Base-by-base conservation (phyloP, 2,113 vertebrate genomes). In the Neoarius graeffei region DNA sequence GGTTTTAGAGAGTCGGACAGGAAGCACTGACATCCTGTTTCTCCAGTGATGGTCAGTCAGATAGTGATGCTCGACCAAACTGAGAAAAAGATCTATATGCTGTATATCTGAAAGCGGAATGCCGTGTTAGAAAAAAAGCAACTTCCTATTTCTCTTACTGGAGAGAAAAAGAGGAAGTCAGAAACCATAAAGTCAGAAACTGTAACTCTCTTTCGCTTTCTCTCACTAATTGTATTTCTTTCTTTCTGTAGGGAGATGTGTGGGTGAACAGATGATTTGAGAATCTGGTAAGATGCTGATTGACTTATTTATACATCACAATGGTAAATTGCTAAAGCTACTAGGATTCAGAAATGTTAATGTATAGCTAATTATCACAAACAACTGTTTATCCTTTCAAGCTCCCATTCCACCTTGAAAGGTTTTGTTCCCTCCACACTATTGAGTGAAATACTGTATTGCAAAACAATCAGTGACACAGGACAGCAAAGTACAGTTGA, bases 21-120 rank as follows among this genome's bases (percentile, higher is more conserved):
- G 95, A 96, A 96, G 93, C 89, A 92, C 93, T 92, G 90, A 92
- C 94, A 95, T 96, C 95, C 95, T 96, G 94, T 92, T 89, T 89
- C 92, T 94, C 93, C 92, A 93, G 93, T 93, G 95, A 96, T 96
- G 94, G 93, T 91, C 69, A 85, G 52, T 88, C 90, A 89, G 95
- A 95, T 95, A 95, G 89, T 82, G 86, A 84, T 88, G 83, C 83
- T 81, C 71, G 79, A 86, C 86, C 71, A 56, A 79, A 42, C 88
- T 83, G 57, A 83, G 56, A 73, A 79, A 88, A 86, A 69, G 81
- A 82, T 66, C 35, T 69, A 64, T 82, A 25, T 57, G 85, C 74
- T 54, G 52, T 59, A 76, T 57, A 82, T 87, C 67, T 71, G 52
- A 42, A 87, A 85, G 59, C 76, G 85, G 54, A 89, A 82, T 87